phyloP scores from a whole-genome alignment of 2,797 vertebrate species.

The Prunella strophiata region DNA sequence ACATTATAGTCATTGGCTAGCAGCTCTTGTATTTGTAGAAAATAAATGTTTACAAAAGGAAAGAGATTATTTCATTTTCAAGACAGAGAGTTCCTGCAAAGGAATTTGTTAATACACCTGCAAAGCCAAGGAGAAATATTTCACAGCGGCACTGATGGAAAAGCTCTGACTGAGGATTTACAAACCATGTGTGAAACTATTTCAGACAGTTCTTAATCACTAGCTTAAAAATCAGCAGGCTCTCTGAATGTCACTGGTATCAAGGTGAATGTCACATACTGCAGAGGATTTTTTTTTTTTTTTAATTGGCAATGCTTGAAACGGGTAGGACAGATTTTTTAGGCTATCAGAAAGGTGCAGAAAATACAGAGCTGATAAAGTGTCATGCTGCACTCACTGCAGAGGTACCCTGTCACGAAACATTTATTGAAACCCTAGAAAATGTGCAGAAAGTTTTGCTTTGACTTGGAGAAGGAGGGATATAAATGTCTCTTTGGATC shows the following conservation, averaged over 20 bases:
- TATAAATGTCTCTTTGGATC: not conserved
- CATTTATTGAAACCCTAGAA: not conserved
- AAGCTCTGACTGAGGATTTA: conserved; percentile 41
- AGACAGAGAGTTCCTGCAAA: not conserved
- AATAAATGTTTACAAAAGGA: not conserved
- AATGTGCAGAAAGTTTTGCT: not conserved
- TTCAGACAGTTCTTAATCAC: conserved; percentile 58
- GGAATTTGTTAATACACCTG: conserved; percentile 11
- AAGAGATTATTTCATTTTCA: not conserved
- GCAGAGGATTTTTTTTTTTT: not conserved
- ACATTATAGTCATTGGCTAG: not conserved
- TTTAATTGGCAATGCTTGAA: conserved; percentile 10
- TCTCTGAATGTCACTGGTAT: conserved; percentile 18
- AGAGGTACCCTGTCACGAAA: not conserved
- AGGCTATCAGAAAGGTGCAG: not conserved
- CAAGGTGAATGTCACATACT: conserved; percentile 30
- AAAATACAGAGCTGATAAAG: not conserved
- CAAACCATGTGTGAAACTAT: conserved; percentile 50
- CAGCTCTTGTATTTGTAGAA: not conserved
- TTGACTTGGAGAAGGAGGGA: not conserved
- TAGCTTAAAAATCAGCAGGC: conserved; percentile 32
- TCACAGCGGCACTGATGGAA: not conserved
- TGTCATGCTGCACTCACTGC: not conserved
- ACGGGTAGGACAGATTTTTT: not conserved
- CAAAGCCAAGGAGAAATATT: conserved; percentile 29